Base-by-base conservation (phyloP, 2,888 invertebrate species). In the Rhyacophila evoluta region DNA sequence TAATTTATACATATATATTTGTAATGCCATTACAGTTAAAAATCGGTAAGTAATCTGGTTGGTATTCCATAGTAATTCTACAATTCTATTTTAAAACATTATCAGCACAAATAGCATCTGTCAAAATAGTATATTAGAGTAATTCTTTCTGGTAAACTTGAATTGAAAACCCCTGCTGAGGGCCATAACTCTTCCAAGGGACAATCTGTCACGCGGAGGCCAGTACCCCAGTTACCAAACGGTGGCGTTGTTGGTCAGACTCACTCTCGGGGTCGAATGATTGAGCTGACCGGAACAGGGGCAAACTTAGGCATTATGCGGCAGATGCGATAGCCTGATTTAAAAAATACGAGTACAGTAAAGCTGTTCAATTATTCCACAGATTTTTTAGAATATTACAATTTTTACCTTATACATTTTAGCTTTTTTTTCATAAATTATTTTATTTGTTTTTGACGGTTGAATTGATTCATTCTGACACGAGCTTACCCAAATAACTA, bases 141-240 rank as follows among this genome's bases (percentile, higher is more conserved):
- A 55, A 55, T 55, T 5, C 41, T 4, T 55, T 33, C 29, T 19
- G 41, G 12, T 25, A 8, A 25, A 25, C 15, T 55, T n/a, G 55
- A 37, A 72, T 78, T 74, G 78, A 25, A 19, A 10, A 28, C 71
- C 12, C 55, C 79, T 75, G 67, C 69, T 55, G 15, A 33, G 19
- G 72, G 39, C 72, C 41, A 72, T 81, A 79, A 79, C 78, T 81
- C 79, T 81, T 79, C 74, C 73, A 70, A 27, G 81, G 33, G 70
- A 71, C 75, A 75, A 78, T 79, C 79, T 79, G 81, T 79, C 81
- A 79, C 72, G 68, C 27, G 71, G 75, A 75, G 77, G 81, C 73
- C 70, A 19, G 29, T 33, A 33, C 29, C 29, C 29, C 6, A 33
- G 55, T 55, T 25, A 73, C 77, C 74, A 19, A 55, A 67, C 55